phyloP scores from a whole-genome alignment of 2,888 invertebrate genomes.

The Lithosia quadra region DNA sequence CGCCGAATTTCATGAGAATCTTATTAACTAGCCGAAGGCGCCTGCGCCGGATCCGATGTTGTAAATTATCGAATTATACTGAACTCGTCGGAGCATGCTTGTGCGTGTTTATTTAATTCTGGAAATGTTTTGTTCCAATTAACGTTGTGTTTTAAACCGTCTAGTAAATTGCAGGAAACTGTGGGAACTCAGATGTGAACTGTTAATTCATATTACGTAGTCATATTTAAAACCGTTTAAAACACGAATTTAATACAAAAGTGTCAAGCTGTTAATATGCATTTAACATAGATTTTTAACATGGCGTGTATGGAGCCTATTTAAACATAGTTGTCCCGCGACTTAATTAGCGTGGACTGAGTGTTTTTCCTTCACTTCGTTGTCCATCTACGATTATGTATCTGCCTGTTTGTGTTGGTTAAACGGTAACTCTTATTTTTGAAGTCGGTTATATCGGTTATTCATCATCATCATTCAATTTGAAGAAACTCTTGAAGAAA shows the following conservation, averaged over 20 bases:
- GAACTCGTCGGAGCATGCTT: constrained; percentile 70
- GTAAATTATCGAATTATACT: constrained; percentile 82
- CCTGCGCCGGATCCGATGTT: constrained; percentile 62
- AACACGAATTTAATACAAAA: constrained; percentile 73
- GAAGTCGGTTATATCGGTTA: too few relatives aligned
- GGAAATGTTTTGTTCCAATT: constrained; percentile 78
- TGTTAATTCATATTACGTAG: constrained; percentile 53
- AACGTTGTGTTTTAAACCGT: constrained; percentile 63
- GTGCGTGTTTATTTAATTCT: constrained; percentile 84
- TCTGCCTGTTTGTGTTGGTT: too few relatives aligned
- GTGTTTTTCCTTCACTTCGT: too few relatives aligned
- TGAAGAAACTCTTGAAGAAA: too few relatives aligned
- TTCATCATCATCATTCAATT: too few relatives aligned
- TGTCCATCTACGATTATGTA: too few relatives aligned
- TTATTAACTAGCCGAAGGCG: constrained; percentile 76
- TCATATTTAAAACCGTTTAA: constrained; percentile 67
- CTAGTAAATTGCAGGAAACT: constrained; percentile 71
- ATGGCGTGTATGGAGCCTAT: constrained; percentile 15
- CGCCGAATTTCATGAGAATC: constrained; percentile 82
- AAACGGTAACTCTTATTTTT: too few relatives aligned
- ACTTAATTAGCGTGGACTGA: too few relatives aligned
- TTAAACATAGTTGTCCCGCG: not conserved
- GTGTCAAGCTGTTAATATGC: constrained; percentile 68
- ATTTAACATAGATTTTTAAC: constrained; percentile 50
- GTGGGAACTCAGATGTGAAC: constrained; percentile 67